Base-by-base conservation (phyloP, 2,797 vertebrate genomes). In the Pseudochirops corinnae region DNA sequence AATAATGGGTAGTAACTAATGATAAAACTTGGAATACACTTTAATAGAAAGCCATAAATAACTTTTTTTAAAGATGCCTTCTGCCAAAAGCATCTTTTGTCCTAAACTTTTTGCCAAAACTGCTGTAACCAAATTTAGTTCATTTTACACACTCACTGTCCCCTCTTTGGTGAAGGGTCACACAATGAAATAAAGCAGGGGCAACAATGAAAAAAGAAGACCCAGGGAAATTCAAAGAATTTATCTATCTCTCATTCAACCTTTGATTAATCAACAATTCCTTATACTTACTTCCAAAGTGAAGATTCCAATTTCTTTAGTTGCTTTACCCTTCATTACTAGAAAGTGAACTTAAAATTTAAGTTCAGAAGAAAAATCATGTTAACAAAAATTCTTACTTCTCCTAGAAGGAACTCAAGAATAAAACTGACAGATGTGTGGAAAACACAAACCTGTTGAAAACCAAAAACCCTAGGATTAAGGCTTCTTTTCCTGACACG, bases 301-400 rank as follows among this genome's bases (percentile, higher is more conserved):
- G 39, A 62, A 55, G 46, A 87, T 96, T 52, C 94, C 46, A 60
- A 60, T 67, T 93, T 90, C 87, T 91, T 93, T 87, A 87, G 24
- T 95, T 93, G 56, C 31, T 95, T 96, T 95, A 96, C 62, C 74
- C 52, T 96, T 97, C 67, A 55, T 94, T 62, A 97, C 93, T 91
- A 94, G 46, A 96, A 87, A 97, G 55, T 92, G n/a, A 96, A 16
- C 52, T 93, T 94, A 52, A 60, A 90, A 95, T 2, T 62, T 95
- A 96, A 94, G 26, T 94, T 90, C 95, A 0, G 95, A 55, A 91
- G 94, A 93, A 7, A 53, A 46, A 12, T 90, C 58, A 96, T 55
- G 91, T 74, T 94, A 93, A 55, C 94, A 93, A 26, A 56, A 91
- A 55, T 33, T 95, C 94, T 90, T 18, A 94, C 28, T 90, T 96